phyloP scores from a whole-genome alignment of 2,888 invertebrate genomes.

The Petrolisthes manimaculis region DNA sequence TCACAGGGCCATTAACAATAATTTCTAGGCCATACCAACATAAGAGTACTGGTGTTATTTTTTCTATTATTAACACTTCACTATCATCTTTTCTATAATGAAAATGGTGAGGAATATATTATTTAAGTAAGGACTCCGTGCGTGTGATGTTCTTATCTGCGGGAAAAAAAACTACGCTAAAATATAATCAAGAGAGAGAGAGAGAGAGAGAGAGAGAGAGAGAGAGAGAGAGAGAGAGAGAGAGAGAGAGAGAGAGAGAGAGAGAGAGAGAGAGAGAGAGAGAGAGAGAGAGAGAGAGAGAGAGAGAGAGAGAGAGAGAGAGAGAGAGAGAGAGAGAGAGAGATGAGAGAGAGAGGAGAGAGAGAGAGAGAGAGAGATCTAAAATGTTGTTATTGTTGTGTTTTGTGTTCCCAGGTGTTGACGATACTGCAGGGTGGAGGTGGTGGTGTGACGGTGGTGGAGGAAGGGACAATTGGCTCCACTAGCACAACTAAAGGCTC shows the following conservation, averaged over 20 bases:
- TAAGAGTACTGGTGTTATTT: no score
- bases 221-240: not conserved
- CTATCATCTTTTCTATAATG: no score
- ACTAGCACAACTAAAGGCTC: slow-evolving; percentile 41
- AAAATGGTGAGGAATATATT: no score
- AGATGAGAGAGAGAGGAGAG: not conserved
- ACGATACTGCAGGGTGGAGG: slow-evolving; percentile 75
- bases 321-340: not conserved
- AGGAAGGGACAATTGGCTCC: slow-evolving; percentile 38
- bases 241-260: not conserved
- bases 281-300: not conserved
- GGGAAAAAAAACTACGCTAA: no score
- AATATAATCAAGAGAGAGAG: not conserved
- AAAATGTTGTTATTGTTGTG: not conserved
- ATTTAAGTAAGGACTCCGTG: no score
- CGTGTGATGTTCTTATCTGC: no score
- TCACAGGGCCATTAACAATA: no score
- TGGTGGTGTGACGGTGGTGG: slow-evolving; percentile 41
- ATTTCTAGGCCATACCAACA: no score
- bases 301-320: not conserved
- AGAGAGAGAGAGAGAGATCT: not conserved
- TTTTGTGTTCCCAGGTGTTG: slow-evolving; percentile 68
- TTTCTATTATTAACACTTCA: no score
- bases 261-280: not conserved
- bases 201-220: not conserved